phyloP scores from a whole-genome alignment of 2,797 vertebrate species.

The Rousettus madagascariensis region DNA sequence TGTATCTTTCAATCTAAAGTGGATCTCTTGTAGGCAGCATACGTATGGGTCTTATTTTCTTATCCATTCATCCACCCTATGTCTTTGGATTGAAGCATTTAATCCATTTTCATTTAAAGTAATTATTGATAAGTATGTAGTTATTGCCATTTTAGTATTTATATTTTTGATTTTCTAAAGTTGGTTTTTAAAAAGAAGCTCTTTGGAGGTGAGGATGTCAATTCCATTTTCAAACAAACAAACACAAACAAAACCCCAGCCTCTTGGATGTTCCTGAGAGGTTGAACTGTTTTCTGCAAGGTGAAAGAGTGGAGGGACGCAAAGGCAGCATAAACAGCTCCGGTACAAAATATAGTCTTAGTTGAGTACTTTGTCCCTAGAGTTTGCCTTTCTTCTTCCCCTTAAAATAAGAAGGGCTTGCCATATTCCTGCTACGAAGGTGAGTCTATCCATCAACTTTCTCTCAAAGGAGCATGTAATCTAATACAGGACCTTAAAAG shows the following conservation, averaged over 20 bases:
- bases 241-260: background rate
- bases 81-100: no score
- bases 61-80: no score
- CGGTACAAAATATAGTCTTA: conserved; percentile 1
- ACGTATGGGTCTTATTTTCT: no score
- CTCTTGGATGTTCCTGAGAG: conserved; percentile 30
- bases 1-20: no score
- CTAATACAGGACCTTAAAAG: conserved; percentile 47
- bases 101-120: no score
- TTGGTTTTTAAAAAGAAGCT: conserved; percentile 47
- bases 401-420: conserved; percentile 26
- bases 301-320: background rate
- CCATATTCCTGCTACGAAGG: conserved; percentile 41
- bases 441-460: conserved; percentile 32
- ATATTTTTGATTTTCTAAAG: background rate
- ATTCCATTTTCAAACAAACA: background rate
- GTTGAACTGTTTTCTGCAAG: conserved; percentile 34
- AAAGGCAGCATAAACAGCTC: background rate
- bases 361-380: conserved; percentile 17
- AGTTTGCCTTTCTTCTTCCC: conserved; percentile 29
- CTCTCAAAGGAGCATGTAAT: background rate
- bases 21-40: no score
- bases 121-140: no score
- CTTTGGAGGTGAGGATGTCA: conserved; percentile 14
- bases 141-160: no score